Conservation (phyloP, 2,113 vertebrate genomes). For the Rhombomys opimus region DNA sequence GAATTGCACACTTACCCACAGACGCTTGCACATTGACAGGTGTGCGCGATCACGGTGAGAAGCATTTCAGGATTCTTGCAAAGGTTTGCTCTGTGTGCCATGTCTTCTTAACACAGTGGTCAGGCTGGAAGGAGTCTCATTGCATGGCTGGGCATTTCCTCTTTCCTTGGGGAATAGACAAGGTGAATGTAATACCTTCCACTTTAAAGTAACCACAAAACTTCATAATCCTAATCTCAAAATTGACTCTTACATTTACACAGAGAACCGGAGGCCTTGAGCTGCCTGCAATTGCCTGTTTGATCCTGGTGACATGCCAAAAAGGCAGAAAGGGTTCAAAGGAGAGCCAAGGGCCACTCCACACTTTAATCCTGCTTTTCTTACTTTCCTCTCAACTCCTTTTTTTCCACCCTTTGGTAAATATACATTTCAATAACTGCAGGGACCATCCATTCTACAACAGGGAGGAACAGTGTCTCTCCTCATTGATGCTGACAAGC, state of each 20-base stretch:
- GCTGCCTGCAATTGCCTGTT: conserved; percentile 48
- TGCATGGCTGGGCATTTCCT: conserved; percentile 66
- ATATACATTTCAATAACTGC: conserved; percentile 72
- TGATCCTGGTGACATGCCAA: conserved; percentile 76
- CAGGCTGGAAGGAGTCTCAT: conserved; percentile 74
- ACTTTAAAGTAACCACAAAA: conserved; percentile 75
- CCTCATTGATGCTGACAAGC: conserved; percentile 74
- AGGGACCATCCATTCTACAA: conserved; percentile 51
- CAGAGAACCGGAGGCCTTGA: conserved; percentile 65
- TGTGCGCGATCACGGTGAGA: not conserved
- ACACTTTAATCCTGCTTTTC: conserved; percentile 34
- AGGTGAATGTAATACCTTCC: conserved; percentile 74
- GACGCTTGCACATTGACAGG: conserved; percentile 23
- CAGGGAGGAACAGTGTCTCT: conserved; percentile 47
- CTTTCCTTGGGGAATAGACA: conserved; percentile 77
- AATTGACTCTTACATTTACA: conserved; percentile 66
- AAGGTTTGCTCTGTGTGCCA: conserved; percentile 66
- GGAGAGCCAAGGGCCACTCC: conserved; percentile 61
- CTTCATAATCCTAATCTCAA: conserved; percentile 80
- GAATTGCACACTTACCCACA: not conserved
- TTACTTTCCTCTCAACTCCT: conserved; percentile 7
- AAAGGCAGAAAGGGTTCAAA: conserved; percentile 72
- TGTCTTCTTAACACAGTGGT: conserved; percentile 68
- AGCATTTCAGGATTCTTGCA: conserved; percentile 52
- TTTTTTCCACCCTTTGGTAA: not conserved